Evolutionary conservation across 2,888 invertebrate species (phyloP).

Genomic region (Parnassius orleans): DNA sequence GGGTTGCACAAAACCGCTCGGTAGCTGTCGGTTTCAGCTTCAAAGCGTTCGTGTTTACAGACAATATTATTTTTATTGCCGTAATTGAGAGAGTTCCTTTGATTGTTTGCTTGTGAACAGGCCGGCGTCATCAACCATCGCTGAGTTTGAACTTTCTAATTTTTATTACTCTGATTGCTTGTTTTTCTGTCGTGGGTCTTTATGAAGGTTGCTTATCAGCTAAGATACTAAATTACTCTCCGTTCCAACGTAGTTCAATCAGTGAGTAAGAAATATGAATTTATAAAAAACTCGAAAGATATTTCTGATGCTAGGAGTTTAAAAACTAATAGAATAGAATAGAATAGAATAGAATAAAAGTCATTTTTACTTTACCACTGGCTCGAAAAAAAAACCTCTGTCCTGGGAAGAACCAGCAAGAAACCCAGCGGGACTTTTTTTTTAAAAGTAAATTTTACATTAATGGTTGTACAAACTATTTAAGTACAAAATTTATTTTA

Average conservation of each 20-base stretch:
- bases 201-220: conserved; percentile 23
- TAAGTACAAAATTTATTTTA: no score
- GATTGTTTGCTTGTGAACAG: conserved; percentile 46
- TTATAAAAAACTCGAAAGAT: no score
- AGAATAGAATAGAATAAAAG: no score
- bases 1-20: conserved; percentile 77
- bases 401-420: no score
- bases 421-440: no score
- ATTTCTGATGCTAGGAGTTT: no score
- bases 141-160: conserved; percentile 57
- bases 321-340: no score
- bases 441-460: no score
- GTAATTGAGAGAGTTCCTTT: conserved; percentile 68
- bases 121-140: conserved; percentile 45
- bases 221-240: background rate
- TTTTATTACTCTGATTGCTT: conserved; percentile 39
- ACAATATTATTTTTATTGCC: conserved; percentile 78
- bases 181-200: conserved; percentile 22
- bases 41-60: conserved; percentile 70
- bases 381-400: no score
- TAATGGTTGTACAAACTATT: no score
- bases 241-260: background rate
- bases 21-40: conserved; percentile 65
- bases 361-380: no score
- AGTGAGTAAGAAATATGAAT: no score